A percentile compares a stretch with the other conserved stretches of the same genome.
Evolutionary conservation across 2,113 vertebrate species (phyloP).

Genomic region (Oostethus manadensis): DNA sequence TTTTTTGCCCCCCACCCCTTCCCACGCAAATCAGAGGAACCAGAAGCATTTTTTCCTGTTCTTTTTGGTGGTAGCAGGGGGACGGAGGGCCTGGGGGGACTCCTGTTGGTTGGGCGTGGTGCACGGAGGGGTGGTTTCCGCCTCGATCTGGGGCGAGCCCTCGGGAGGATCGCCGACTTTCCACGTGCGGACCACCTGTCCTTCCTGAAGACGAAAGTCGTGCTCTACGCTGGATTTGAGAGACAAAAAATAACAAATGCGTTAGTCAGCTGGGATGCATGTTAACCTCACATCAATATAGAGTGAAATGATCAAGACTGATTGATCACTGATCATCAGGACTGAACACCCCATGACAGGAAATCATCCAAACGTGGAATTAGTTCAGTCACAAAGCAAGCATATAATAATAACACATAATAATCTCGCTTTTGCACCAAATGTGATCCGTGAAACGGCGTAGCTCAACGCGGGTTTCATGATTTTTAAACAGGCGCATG

Average conservation of each 20-base stretch:
- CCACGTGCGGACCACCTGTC: constrained; percentile 72
- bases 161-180: constrained; percentile 70
- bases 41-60: constrained; percentile 75
- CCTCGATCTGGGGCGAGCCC: constrained; percentile 48
- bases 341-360: too few species aligned
- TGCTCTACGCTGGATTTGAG: constrained; percentile 66
- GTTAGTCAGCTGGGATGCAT: neutral
- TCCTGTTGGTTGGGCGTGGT: constrained; percentile 57
- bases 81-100: constrained; percentile 55
- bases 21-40: constrained; percentile 65
- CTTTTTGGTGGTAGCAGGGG: constrained; percentile 64
- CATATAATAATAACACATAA: too few species aligned
- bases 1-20: neutral
- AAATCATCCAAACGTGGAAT: neutral
- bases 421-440: too few species aligned
- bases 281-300: neutral
- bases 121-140: constrained; percentile 39
- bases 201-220: constrained; percentile 75
- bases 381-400: too few species aligned
- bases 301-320: too few species aligned
- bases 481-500: neutral
- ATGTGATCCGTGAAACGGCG: too few species aligned
- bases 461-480: neutral
- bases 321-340: too few species aligned
- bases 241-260: constrained; percentile 3